Base-by-base conservation (phyloP, 2,888 invertebrate genomes). In the Mantis religiosa region DNA sequence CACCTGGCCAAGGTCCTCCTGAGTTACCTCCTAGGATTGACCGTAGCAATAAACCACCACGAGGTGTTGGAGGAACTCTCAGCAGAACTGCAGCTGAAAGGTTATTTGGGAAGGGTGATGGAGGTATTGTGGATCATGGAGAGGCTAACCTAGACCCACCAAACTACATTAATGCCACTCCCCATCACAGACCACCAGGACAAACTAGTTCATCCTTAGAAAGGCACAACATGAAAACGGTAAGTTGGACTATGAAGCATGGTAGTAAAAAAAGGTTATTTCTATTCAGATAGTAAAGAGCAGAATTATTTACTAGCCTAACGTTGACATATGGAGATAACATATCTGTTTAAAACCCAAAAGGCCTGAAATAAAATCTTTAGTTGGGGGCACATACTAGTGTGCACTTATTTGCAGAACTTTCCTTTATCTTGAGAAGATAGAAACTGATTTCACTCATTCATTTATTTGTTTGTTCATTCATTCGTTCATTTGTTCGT, bases 1-100 rank as follows among this genome's bases (percentile, higher is more conserved):
- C 91, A 86, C 90, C 90, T 6, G 88, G 89, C 20, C 90, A 90
- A 86, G 85, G 89, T 34, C 89, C 96, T 28, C 97, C 98, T 2
- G 98, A 98, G 94, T 93, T 98, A 90, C 98, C 98, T 0, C 98
- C 98, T 2, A 95, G 97, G 88, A 96, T 98, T 30, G 96, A 97
- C 93, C 94, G 97, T 47, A 96, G 95, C 89, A 96, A 94, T 3
- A 97, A 98, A 92, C 98, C 98, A 0, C 95, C 92, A 8, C 93
- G 71, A 28, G 91, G 47, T 25, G 82, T 30, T 3, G 41, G 87
- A n/a, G 91, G 91, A 82, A 91, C 91, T 93, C 94, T 14, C 93
- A 94, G 25, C 94, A 92, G 93, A 71, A 92, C 94, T 91, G 91
- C 94, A 83, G 94, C 94, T 83, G 93, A 93, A 89, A 92, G 93